These are phyloP conservation scores for Bucco capensis DNA, from an alignment of 2,113 vertebrate genomes.

Conservation along the genomic window DNA sequence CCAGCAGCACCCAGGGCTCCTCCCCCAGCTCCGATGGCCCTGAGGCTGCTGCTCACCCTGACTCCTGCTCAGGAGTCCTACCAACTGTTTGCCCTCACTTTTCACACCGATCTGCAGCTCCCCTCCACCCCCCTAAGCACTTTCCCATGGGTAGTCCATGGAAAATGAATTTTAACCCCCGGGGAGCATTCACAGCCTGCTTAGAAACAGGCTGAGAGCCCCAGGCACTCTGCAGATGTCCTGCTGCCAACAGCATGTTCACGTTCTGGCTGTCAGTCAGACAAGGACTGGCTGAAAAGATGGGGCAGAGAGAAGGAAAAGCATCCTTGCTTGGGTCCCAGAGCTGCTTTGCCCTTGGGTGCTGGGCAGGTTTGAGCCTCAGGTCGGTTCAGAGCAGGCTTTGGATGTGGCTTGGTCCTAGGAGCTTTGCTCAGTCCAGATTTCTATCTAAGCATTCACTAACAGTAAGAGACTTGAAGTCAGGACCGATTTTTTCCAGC, in stretches of 20 bases:
- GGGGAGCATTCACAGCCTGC: not conserved
- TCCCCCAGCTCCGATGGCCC: not conserved
- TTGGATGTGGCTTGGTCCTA: not conserved
- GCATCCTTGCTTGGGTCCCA: not conserved
- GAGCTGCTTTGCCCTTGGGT: not conserved
- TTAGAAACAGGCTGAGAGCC: not conserved
- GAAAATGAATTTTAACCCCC: not conserved
- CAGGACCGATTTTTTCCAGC: slow-evolving; percentile 59
- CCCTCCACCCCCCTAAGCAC: not conserved
- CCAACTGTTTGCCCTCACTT: not conserved
- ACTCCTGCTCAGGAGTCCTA: not conserved
- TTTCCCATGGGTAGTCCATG: not conserved
- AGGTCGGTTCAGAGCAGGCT: not conserved
- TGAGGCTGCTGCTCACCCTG: not conserved
- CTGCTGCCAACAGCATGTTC: rapidly evolving
- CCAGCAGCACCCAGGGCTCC: rapidly evolving
- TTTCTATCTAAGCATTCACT: not conserved
- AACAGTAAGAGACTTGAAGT: slow-evolving; percentile 55
- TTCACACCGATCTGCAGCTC: not conserved
- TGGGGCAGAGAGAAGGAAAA: not conserved
- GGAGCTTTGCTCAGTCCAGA: not conserved
- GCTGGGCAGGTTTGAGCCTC: not conserved
- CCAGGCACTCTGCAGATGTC: not conserved
- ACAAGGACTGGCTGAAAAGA: not conserved
- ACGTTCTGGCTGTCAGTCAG: not conserved